Evolutionary conservation across 2,888 invertebrate species (phyloP), one percentile per base, ranked within the genome.

Genomic region (Ennomos fuscantarius): DNA sequence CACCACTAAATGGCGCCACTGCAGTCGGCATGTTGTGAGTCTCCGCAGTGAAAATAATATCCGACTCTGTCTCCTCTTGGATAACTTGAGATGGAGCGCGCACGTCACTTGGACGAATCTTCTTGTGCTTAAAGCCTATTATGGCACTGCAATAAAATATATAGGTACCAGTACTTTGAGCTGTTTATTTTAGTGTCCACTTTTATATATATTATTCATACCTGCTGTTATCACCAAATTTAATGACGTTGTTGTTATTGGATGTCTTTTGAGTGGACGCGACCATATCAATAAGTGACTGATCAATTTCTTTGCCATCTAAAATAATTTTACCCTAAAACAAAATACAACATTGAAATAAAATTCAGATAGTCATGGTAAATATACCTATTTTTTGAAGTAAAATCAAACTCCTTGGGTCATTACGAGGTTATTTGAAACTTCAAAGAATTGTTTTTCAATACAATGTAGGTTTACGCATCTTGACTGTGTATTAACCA

Each of bases 11-110:
- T 0, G 99, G 99, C 0, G 99, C 98, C 9, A 99, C 98, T 0
- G 98, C 98, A 0, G 98, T 99, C 0, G 98, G 98, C 93, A 99
- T 99, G 83, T 99, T 99, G 86, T 99, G 99, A 0, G 99, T 99
- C 91, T 99, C 99, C 0, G 99, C 99, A 0, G 99, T 99, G 80
- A 99, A 99, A 75, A 99, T 98, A 37, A 99, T 95, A 85, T 99
- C 98, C 0, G 97, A 96, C 11, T 95, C 93, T 0, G 94, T 91
- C 9, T 87, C 78, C 42, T 93, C 86, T 53, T 93, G 81, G 51
- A 95, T 93, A 1, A 97, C 93, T 62, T 90, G 87, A 1, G 95
- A 93, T 0, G 98, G 95, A 0, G 76, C 85, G 40, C 84, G 79
- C 2, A 92, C 87, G 58, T 93, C 88, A 1, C 79, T 82, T 0